These are phyloP conservation scores for Creontiades dilutus DNA, from an alignment of 2,888 invertebrate genomes.

Conservation along the genomic window DNA sequence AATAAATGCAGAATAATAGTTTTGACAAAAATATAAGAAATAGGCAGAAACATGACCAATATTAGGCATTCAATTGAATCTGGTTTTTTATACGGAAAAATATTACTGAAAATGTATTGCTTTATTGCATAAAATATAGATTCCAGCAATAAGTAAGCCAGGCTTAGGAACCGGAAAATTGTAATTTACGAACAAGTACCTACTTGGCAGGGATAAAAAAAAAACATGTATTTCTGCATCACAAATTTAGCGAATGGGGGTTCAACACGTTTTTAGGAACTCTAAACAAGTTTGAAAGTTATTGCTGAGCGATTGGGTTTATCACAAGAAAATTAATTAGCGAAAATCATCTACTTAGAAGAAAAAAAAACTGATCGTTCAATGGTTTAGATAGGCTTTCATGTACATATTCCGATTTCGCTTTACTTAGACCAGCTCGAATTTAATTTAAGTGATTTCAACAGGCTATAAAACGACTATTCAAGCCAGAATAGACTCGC, in stretches of 20 bases:
- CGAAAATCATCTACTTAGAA: neutral
- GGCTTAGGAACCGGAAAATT: too few relatives aligned
- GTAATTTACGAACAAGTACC: too few relatives aligned
- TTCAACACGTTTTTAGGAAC: constrained; percentile 1
- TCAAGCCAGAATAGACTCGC: neutral
- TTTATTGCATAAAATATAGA: too few relatives aligned
- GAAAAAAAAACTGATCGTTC: neutral
- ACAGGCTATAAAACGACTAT: neutral
- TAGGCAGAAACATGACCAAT: neutral
- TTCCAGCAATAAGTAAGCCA: too few relatives aligned
- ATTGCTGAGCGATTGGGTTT: constrained; percentile 27
- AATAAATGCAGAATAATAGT: neutral
- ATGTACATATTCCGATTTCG: neutral
- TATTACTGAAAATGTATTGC: too few relatives aligned
- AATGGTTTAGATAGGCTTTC: neutral
- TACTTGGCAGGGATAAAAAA: too few relatives aligned
- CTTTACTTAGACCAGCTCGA: neutral
- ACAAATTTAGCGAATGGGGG: neutral
- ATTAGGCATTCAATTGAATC: too few relatives aligned
- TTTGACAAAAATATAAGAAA: neutral
- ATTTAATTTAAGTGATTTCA: neutral
- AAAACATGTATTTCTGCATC: too few relatives aligned
- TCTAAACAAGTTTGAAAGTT: constrained; percentile 9
- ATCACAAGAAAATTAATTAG: neutral
- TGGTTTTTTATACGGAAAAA: too few relatives aligned